Conservation (phyloP, 1,140 invertebrate species). For the Mamestra configurata region DNA sequence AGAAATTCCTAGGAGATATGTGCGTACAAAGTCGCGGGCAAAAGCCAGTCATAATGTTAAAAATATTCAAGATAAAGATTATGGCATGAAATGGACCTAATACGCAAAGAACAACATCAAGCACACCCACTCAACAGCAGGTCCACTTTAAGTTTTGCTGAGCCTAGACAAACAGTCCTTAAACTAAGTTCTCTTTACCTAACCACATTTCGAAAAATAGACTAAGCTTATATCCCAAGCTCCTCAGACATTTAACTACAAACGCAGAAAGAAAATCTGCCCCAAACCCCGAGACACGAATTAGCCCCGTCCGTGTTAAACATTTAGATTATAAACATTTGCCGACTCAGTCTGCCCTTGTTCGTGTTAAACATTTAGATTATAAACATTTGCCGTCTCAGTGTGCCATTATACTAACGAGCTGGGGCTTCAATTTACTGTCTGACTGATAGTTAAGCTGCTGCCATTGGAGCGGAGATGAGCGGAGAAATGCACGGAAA, state of each 20-base stretch:
- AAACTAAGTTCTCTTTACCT: too few relatives aligned
- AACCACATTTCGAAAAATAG: neutral
- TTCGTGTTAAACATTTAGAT: neutral
- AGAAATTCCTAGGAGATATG: too few relatives aligned
- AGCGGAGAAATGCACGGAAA: neutral
- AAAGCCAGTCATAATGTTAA: too few relatives aligned
- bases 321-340: constrained; percentile 4
- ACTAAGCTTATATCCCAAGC: too few relatives aligned
- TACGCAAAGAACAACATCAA: too few relatives aligned
- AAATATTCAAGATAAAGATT: too few relatives aligned
- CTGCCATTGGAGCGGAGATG: neutral
- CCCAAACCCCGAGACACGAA: neutral
- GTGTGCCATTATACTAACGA: constrained; percentile 2
- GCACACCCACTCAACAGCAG: too few relatives aligned
- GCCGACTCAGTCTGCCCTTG: too few relatives aligned
- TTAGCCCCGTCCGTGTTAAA: neutral
- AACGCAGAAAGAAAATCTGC: neutral
- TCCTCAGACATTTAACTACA: neutral
- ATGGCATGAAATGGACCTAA: too few relatives aligned
- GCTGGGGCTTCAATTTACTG: constrained; percentile 3
- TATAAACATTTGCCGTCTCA: neutral
- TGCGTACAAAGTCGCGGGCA: too few relatives aligned
- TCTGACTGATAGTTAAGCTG: neutral
- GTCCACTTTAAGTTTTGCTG: too few relatives aligned
- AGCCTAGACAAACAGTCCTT: too few relatives aligned